Percentiles rank a stretch among this genome's conserved stretches.
Evolutionary conservation across 2,797 vertebrate genomes (phyloP).

Genomic region (Chaunax sp.): DNA sequence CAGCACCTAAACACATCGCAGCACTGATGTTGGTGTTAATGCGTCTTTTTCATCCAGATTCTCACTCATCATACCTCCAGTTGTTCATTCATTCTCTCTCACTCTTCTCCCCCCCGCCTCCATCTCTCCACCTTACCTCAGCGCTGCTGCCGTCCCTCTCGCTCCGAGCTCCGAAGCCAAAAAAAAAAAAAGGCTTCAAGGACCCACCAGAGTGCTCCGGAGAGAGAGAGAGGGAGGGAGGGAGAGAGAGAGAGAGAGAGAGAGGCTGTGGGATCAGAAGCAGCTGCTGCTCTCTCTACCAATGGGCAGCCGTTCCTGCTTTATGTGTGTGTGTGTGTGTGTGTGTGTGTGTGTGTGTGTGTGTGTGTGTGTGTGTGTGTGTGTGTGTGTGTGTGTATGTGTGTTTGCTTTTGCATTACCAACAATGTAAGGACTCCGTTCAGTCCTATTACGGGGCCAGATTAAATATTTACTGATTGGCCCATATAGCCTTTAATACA

Average conservation of each 20-base stretch:
- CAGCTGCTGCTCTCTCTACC: conserved; percentile 26
- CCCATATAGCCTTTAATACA: too few species aligned
- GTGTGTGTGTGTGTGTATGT: too few species aligned
- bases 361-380: neutral
- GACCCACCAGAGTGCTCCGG: conserved; percentile 44
- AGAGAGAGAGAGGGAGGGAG: conserved; percentile 13
- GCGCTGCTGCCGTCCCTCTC: conserved; percentile 25
- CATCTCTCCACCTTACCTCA: conserved; percentile 55
- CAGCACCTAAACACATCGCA: conserved; percentile 52
- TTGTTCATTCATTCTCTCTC: neutral
- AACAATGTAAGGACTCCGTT: neutral
- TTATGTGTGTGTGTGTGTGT: neutral
- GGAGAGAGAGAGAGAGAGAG: conserved; percentile 26
- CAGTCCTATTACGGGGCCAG: neutral
- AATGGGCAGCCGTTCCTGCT: neutral
- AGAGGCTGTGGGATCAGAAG: conserved; percentile 25
- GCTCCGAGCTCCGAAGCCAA: conserved; percentile 58
- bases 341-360: conserved; percentile 7
- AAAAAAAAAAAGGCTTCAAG: conserved; percentile 38
- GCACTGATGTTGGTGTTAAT: conserved; percentile 1
- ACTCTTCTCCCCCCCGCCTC: neutral
- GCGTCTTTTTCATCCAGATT: neutral
- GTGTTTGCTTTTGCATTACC: neutral
- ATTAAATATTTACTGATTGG: neutral
- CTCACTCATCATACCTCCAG: neutral